Evolutionary conservation across 2,888 invertebrate genomes (phyloP).

Genomic region (Noctua fimbriata): DNA sequence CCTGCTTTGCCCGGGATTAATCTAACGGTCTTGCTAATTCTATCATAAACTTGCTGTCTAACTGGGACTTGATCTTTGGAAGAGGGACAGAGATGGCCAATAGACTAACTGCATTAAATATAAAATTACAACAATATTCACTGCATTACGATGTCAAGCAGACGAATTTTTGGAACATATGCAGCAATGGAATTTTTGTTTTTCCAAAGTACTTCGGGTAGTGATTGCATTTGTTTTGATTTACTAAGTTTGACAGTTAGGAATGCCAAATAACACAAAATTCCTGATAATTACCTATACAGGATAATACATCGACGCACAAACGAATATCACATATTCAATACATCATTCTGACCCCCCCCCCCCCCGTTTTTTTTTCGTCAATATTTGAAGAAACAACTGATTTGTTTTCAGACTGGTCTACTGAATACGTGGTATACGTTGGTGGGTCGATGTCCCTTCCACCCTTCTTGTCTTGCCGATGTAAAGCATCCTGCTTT

Average conservation of each 20-base stretch:
- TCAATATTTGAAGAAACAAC: no score
- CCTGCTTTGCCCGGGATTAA: background rate
- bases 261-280: background rate
- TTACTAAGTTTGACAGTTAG: background rate
- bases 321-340: no score
- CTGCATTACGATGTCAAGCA: background rate
- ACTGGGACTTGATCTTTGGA: background rate
- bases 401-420: no score
- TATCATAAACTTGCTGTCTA: background rate
- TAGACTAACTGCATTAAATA: background rate
- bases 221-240: background rate
- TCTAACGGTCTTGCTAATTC: constrained; percentile 14
- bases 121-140: background rate
- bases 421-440: no score
- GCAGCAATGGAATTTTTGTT: background rate
- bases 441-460: no score
- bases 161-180: background rate
- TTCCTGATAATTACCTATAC: no score
- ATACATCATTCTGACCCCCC: no score
- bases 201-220: background rate
- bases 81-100: background rate
- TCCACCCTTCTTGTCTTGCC: background rate
- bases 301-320: no score
- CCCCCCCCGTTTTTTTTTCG: no score
- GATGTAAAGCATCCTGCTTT: background rate